Conservation (phyloP, 2,113 vertebrate species). For the Verasper variegatus region DNA sequence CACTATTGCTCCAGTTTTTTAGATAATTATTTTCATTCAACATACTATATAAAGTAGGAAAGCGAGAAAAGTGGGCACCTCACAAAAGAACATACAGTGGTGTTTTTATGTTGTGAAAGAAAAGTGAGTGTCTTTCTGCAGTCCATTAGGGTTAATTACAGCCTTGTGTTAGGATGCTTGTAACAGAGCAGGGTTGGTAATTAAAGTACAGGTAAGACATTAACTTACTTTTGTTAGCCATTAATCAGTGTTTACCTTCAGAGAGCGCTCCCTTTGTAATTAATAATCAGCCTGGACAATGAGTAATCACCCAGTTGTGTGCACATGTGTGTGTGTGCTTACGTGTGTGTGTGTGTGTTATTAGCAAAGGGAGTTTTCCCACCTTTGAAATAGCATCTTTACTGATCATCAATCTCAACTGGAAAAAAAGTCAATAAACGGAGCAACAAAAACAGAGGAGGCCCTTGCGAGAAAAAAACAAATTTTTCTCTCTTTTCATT, state of each 20-base stretch:
- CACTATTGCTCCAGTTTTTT: constrained; percentile 47
- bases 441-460: constrained; percentile 4
- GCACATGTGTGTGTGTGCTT: constrained; percentile 22
- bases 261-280: constrained; percentile 80
- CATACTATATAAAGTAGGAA: constrained; percentile 13
- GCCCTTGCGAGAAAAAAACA: not conserved
- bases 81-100: constrained; percentile 32
- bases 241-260: constrained; percentile 87
- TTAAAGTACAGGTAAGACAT: constrained; percentile 86
- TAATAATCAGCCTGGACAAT: constrained; percentile 84
- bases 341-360: constrained; percentile 30
- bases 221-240: constrained; percentile 88
- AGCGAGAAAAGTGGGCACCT: constrained; percentile 15
- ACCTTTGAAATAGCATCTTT: constrained; percentile 50
- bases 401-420: constrained; percentile 43
- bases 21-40: constrained; percentile 33
- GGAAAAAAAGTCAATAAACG: constrained; percentile 31
- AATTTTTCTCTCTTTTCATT: not conserved
- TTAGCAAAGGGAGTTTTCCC: constrained; percentile 41
- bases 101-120: constrained; percentile 43
- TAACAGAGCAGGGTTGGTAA: constrained; percentile 77
- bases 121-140: constrained; percentile 62
- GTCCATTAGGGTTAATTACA: constrained; percentile 83
- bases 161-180: constrained; percentile 78
- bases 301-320: constrained; percentile 79